A percentile compares a stretch with the other conserved stretches of the same genome.
phyloP scores from a whole-genome alignment of 1,140 invertebrate genomes.

The Forficula auricularia region DNA sequence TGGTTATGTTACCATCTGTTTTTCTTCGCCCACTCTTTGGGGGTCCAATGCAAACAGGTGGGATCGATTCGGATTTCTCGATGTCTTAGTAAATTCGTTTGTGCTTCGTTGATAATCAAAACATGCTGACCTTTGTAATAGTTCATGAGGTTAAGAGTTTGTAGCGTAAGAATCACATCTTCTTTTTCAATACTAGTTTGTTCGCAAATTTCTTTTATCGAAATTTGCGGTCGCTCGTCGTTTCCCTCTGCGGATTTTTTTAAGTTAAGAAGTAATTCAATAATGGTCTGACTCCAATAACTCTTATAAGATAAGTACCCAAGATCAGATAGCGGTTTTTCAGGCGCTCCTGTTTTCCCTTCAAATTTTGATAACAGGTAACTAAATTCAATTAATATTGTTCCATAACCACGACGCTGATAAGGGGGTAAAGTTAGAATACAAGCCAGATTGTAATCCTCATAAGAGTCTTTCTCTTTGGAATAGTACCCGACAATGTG shows the following conservation, averaged over 20 bases:
- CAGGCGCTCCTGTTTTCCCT: slow-evolving; percentile 39
- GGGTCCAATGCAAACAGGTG: slow-evolving; percentile 43
- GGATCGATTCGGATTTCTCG: slow-evolving; percentile 39
- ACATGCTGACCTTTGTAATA: slow-evolving; percentile 57
- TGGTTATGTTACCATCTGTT: slow-evolving; percentile 46
- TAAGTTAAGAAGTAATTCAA: slow-evolving; percentile 30
- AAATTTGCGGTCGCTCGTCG: slow-evolving; percentile 34
- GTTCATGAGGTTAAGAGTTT: slow-evolving; percentile 45
- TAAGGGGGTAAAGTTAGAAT: slow-evolving; percentile 52
- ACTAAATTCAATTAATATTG: slow-evolving; percentile 57
- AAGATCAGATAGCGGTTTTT: slow-evolving; percentile 40
- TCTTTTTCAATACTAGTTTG: slow-evolving; percentile 51
- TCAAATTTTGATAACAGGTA: slow-evolving; percentile 39
- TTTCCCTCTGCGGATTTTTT: slow-evolving; percentile 22
- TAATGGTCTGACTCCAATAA: slow-evolving; percentile 37
- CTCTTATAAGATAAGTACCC: slow-evolving; percentile 37
- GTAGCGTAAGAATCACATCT: slow-evolving; percentile 46
- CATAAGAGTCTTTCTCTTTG: slow-evolving; percentile 55
- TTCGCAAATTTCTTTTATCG: slow-evolving; percentile 41
- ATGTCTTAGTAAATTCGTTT: slow-evolving; percentile 30
- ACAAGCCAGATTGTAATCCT: slow-evolving; percentile 59
- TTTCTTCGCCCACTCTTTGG: slow-evolving; percentile 49
- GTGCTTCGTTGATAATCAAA: slow-evolving; percentile 37
- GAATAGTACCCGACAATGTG: slow-evolving; percentile 60
- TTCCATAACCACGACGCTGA: slow-evolving; percentile 51